Evolutionary conservation across 2,113 vertebrate genomes (phyloP), one percentile per base, ranked within the genome.

Genomic region (Trochalopteron elliotii): DNA sequence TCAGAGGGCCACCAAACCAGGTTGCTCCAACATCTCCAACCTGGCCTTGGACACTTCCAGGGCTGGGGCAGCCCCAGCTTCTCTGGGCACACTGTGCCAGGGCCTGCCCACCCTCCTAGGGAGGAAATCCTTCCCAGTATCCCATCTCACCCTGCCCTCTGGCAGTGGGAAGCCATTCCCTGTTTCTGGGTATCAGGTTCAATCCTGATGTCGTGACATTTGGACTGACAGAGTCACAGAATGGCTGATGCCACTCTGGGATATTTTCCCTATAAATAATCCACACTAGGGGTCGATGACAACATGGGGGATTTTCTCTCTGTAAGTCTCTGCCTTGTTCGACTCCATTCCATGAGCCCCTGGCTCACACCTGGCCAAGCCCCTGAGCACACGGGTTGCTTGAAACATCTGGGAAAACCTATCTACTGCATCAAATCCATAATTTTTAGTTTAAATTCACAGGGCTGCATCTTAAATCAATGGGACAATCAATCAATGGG

Each of bases 231-330:
- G 25, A 18, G 31, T 11, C 70, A 9, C 9, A 21, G 17, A 25
- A 47, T 0, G 8, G 40, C 72, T 31, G 68, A 49, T 71, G 89
- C 39, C 64, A 5, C 68, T 30, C 52, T 17, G 6, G 55, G 27
- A 7, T 2, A 7, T 55, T 79, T 83, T 67, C 57, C 53, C 12
- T 6, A 12, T 7, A 12, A 68, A 71, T 53, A 23, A 40, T 24
- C 47, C 57, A 3, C 37, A 2, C 5, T 2, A 2, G 0, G 9
- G 45, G 45, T 17, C 2, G 3, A 15, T 47, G 57, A 21, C 15
- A 12, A 0, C 15, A 3, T n/a, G 39, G 30, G 59, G 78, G 53
- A 27, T 76, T 83, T 70, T 77, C 45, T n/a, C 3, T 7, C 47
- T 39, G 6, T 25, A 14, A 59, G 6, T 10, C 57, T 8, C 9